Base-by-base conservation (phyloP, 1,140 invertebrate genomes). In the Bombus sibiricus region DNA sequence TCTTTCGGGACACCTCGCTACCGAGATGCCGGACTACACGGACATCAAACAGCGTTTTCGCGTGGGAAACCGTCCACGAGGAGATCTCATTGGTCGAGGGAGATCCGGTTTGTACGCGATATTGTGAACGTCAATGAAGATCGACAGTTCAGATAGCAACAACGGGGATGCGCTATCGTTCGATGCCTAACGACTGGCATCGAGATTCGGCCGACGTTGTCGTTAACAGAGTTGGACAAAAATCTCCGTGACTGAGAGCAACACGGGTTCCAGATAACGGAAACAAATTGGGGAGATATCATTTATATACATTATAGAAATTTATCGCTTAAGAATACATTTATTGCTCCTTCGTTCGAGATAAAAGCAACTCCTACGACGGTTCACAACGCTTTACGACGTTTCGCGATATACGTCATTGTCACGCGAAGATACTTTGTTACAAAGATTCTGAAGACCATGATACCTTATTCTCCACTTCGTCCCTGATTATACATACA, bases 61-160 rank as follows among this genome's bases (percentile, higher is more conserved):
- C 47, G 47, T 53, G 47, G 47, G 47, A 53, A 53, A 53, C 47
- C 6, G 47, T 59, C 57, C 57, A 9, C 57, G 12, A 57, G 34
- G 18, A 66, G 64, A 62, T 76, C n/a, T 57, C 47, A 18, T 39
- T 25, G 32, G 82, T n/a, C 37, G 64, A 43, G 66, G 80, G 39
- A 90, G 77, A 90, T 90, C 89, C 86, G 88, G 88, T 88, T 90
- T 80, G 47, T 9, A 37, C 79, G 22, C 64, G 69, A 86, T 89
- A 81, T 86, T 69, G 64, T n/a, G 68, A 64, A 80, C 83, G 85
- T 89, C 88, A 89, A 89, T 82, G 86, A 84, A 83, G 88, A 91
- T 86, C 76, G 80, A 86, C 83, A 71, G 57, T 62, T 41, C 66
- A 68, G 86, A 90, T 89, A 81, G 81, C 74, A 86, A 83, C 87